Evolutionary conservation across 2,113 vertebrate species (phyloP).

Genomic region (Panthera leo): DNA sequence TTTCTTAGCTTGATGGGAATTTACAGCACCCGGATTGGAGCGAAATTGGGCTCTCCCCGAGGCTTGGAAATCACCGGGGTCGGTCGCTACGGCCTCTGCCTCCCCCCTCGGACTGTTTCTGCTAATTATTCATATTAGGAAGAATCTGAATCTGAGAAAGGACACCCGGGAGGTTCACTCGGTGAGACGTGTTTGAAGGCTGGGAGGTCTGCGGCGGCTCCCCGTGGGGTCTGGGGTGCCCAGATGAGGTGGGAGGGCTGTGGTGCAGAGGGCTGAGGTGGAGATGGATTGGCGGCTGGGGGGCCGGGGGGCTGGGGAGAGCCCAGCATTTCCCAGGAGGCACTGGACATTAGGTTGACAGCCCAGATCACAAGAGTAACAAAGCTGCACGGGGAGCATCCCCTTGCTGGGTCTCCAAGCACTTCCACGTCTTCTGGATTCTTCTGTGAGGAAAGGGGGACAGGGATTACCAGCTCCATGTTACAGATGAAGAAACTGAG

Average conservation of each 20-base stretch:
- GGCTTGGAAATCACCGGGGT: conserved; percentile 75
- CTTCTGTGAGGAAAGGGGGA: neutral
- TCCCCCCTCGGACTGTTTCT: conserved; percentile 64
- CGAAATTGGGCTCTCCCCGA: conserved; percentile 75
- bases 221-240: neutral
- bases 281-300: neutral
- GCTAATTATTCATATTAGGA: conserved; percentile 76
- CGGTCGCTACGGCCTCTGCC: conserved; percentile 72
- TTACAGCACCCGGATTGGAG: conserved; percentile 74
- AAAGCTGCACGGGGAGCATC: neutral
- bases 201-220: neutral
- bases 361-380: neutral
- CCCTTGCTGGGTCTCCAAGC: neutral
- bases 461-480: neutral
- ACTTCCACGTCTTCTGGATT: neutral
- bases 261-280: neutral
- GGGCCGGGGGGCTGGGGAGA: neutral
- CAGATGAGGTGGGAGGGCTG: neutral
- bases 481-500: conserved; percentile 43
- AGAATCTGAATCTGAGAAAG: conserved; percentile 24
- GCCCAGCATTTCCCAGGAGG: neutral
- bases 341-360: neutral
- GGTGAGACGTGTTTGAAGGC: neutral
- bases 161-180: conserved; percentile 15
- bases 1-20: conserved; percentile 84